These are phyloP conservation scores for Pyrrhia umbra DNA, from an alignment of 2,888 invertebrate species.

Conservation along the genomic window DNA sequence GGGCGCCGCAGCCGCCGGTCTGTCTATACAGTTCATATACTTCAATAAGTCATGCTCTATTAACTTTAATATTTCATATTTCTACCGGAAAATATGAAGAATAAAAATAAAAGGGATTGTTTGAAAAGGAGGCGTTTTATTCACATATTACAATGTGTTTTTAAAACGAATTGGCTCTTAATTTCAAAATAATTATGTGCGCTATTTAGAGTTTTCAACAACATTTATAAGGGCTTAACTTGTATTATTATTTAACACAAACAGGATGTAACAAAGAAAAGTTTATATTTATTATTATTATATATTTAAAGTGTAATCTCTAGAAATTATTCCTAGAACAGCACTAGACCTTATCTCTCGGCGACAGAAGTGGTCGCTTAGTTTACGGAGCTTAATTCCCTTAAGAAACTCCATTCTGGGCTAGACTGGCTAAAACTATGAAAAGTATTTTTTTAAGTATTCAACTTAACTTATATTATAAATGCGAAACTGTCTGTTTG, in stretches of 20 bases:
- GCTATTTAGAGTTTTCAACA: not conserved
- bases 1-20: slow-evolving; percentile 16
- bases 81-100: not conserved
- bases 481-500: too few relatives aligned
- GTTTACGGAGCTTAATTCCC: slow-evolving; percentile 5
- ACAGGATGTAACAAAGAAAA: not conserved
- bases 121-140: not conserved
- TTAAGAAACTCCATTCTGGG: not conserved
- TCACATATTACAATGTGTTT: not conserved
- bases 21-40: slow-evolving; percentile 16
- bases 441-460: not conserved
- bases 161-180: not conserved
- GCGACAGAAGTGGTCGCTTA: not conserved
- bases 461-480: too few relatives aligned
- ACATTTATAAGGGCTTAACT: not conserved
- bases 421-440: not conserved
- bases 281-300: not conserved
- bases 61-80: not conserved
- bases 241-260: not conserved
- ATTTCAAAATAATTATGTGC: slow-evolving; percentile 2
- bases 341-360: slow-evolving; percentile 9
- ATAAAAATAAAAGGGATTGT: not conserved
- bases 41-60: not conserved
- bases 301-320: too few relatives aligned
- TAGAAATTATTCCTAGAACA: not conserved